These are phyloP conservation scores for Drosophila littoralis DNA, from an alignment of 1,140 invertebrate genomes.

Conservation along the genomic window DNA sequence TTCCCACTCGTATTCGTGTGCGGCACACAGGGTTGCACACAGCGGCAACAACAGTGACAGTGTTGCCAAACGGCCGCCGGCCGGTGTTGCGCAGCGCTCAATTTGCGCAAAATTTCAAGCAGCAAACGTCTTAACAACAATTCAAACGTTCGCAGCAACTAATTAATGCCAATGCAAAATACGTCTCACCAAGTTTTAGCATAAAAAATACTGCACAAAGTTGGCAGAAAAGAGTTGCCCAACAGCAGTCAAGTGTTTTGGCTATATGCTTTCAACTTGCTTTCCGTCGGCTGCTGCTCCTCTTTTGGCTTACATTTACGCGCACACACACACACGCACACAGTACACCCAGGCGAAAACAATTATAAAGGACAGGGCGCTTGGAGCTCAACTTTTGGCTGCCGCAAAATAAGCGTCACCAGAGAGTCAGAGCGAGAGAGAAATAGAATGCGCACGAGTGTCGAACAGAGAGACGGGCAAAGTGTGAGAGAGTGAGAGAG, in stretches of 20 bases:
- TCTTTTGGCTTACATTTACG: constrained; percentile 19
- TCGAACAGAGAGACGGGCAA: constrained; percentile 17
- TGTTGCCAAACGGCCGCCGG: constrained; percentile 61
- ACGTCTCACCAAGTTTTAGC: too few relatives aligned
- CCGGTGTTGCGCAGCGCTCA: constrained; percentile 46
- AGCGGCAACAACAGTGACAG: constrained; percentile 36
- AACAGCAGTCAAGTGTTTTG: neutral
- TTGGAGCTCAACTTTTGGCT: constrained; percentile 47
- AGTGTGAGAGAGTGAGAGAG: constrained; percentile 8
- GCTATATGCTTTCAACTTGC: constrained; percentile 27
- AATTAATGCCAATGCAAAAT: constrained; percentile 8
- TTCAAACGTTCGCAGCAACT: neutral
- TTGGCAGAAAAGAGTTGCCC: neutral
- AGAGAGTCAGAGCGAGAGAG: constrained; percentile 18
- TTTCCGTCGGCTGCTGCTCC: constrained; percentile 13
- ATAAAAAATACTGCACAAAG: too few relatives aligned
- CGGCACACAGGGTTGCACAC: constrained; percentile 48
- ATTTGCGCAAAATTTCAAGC: constrained; percentile 51
- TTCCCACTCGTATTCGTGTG: constrained; percentile 56
- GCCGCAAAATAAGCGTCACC: constrained; percentile 32
- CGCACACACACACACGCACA: constrained; percentile 3
- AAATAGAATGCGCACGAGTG: constrained; percentile 19
- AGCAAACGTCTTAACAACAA: neutral
- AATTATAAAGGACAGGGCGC: constrained; percentile 39
- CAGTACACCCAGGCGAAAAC: constrained; percentile 2